Evolutionary conservation across 2,113 vertebrate species (phyloP), one percentile per base, ranked within the genome.

Genomic region (Oceanites oceanicus): DNA sequence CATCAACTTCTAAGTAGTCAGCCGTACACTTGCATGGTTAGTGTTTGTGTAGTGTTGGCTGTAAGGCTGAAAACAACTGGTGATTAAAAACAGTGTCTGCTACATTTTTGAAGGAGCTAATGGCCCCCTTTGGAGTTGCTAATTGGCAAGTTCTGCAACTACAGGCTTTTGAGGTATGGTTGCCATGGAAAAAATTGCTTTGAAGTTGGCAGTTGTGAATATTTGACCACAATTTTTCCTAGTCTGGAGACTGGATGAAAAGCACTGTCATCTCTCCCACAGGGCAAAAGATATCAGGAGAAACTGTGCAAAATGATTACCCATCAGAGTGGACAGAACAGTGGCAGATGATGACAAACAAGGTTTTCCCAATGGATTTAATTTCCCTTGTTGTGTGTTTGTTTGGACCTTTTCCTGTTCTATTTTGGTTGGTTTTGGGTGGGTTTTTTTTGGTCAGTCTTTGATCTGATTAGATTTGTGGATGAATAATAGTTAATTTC

Each of bases 61-160:
- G 94, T 97, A 98, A 98, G 97, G 77, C 96, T 98, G 97, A 97
- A 97, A 98, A 97, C 85, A 97, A 96, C 94, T 62, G 95, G 95
- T 98, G 97, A 98, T 98, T 96, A 98, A 97, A 86, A 98, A 88
- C 74, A 91, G 79, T 95, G 96, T 96, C 97, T 53, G 55, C 97
- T 97, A 96, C 84, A 92, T 98, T 98, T 99, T 97, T 98, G 95
- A 98, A 97, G 95, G 93, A 98, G 96, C 96, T 98, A 98, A 99
- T 98, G 98, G 96, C 95, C 97, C 98, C 98, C 96, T 96, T 98
- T 98, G 98, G 98, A 98, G 97, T 95, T 98, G 98, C 96, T 99
- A 99, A 99, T 99, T 99, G 98, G 98, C 97, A 98, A 98, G 98
- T 97, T 98, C 96, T 98, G 98, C 97, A 97, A 89, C 96, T 92